Evolutionary conservation across 2,888 invertebrate genomes (phyloP).

Genomic region (Andrena hattorfiana): DNA sequence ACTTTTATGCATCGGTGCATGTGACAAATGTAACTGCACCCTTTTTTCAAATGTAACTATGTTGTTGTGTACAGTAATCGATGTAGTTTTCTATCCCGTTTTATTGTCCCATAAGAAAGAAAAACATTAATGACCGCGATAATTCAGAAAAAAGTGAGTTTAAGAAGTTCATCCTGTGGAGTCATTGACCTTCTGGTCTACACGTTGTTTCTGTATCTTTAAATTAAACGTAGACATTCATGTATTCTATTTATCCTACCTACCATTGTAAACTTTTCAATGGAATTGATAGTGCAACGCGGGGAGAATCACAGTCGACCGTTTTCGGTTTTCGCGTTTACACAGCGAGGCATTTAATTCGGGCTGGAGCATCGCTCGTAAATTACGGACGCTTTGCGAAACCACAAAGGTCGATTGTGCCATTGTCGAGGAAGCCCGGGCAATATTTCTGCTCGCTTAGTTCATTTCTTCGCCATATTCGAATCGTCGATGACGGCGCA

Average conservation of each 20-base stretch:
- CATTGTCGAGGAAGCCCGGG: conserved; percentile 8
- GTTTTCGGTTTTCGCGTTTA: neutral
- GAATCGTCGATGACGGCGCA: conserved; percentile 31
- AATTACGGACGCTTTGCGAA: conserved; percentile 35
- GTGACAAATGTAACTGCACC: too few relatives aligned
- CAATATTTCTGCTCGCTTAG: conserved; percentile 25
- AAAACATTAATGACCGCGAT: too few relatives aligned
- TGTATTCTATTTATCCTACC: too few relatives aligned
- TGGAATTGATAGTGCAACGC: neutral
- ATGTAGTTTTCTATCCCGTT: too few relatives aligned
- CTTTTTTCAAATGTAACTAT: too few relatives aligned
- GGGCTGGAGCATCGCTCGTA: conserved; percentile 11
- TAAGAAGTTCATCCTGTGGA: too few relatives aligned
- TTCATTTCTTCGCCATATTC: conserved; percentile 49
- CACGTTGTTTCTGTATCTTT: too few relatives aligned
- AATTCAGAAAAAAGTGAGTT: too few relatives aligned
- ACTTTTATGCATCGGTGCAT: too few relatives aligned
- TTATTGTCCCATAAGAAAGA: too few relatives aligned
- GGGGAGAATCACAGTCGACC: neutral
- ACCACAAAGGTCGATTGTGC: conserved; percentile 34
- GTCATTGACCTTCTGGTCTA: too few relatives aligned
- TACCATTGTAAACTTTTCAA: neutral
- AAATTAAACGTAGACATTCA: neutral
- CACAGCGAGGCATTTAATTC: conserved; percentile 20
- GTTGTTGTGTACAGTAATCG: too few relatives aligned